A percentile compares a stretch with the other conserved stretches of the same genome.
These are phyloP conservation scores for Phortica magna DNA, from an alignment of 2,888 invertebrate species.

Conservation along the genomic window DNA sequence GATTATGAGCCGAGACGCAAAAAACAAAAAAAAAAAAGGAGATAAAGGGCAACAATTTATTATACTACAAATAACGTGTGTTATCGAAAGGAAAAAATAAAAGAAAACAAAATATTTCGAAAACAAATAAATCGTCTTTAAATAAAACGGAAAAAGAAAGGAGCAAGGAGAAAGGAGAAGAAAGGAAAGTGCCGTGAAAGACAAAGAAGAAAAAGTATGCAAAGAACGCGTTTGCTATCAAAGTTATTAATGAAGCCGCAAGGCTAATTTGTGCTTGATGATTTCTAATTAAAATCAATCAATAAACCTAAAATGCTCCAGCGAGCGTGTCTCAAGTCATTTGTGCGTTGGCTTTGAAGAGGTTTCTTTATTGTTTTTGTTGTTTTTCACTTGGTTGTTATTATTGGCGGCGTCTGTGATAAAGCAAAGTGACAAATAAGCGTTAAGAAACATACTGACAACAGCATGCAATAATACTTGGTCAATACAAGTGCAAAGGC, in stretches of 20 bases:
- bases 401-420: neutral
- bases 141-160: neutral
- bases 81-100: slow-evolving; percentile 37
- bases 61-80: too few species aligned
- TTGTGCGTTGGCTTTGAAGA: neutral
- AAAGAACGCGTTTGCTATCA: slow-evolving; percentile 48
- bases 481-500: too few species aligned
- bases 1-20: slow-evolving; percentile 52
- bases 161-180: neutral
- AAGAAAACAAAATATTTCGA: slow-evolving; percentile 45
- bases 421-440: neutral
- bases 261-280: slow-evolving; percentile 67
- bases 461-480: neutral
- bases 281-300: slow-evolving; percentile 71
- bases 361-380: neutral
- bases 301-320: slow-evolving; percentile 59
- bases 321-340: neutral
- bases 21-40: slow-evolving; percentile 5
- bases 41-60: neutral
- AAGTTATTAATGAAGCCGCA: slow-evolving; percentile 67
- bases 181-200: neutral
- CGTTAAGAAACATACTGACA: neutral
- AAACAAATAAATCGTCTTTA: slow-evolving; percentile 50
- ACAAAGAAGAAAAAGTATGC: neutral
- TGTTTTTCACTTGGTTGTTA: too few species aligned